These are phyloP conservation scores for Nasonia giraulti DNA, from an alignment of 1,140 invertebrate species.

Conservation along the genomic window DNA sequence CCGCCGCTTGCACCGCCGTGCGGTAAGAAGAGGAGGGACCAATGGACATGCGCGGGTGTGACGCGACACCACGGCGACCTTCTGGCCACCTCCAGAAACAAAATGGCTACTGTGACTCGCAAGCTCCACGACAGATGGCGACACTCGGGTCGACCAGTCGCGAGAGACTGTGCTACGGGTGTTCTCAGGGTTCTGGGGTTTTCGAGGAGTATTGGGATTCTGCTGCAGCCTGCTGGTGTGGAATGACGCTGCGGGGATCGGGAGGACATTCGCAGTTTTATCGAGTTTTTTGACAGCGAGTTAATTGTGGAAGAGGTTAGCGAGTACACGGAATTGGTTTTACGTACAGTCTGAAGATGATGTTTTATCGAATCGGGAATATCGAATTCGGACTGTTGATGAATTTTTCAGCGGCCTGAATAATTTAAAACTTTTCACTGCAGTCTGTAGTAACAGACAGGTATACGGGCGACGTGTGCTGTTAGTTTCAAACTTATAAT, in stretches of 20 bases:
- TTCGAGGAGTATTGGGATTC: background rate
- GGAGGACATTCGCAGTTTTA: background rate
- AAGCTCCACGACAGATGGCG: slow-evolving; percentile 67
- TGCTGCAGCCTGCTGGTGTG: background rate
- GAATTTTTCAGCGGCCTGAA: background rate
- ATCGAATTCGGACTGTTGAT: background rate
- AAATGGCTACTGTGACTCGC: slow-evolving; percentile 70
- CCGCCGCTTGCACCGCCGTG: slow-evolving; percentile 48
- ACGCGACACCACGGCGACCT: slow-evolving; percentile 73
- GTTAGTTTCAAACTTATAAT: background rate
- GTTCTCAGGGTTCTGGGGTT: background rate
- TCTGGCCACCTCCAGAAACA: slow-evolving; percentile 75
- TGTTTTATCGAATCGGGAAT: background rate
- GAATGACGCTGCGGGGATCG: background rate
- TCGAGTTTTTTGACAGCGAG: background rate
- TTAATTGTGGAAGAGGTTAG: background rate
- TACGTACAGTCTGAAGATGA: background rate
- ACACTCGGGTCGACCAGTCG: slow-evolving; percentile 48
- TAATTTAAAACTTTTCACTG: background rate
- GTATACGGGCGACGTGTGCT: background rate
- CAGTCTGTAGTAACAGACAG: background rate
- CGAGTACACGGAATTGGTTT: background rate
- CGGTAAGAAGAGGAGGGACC: slow-evolving; percentile 67
- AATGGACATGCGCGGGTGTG: slow-evolving; percentile 75
- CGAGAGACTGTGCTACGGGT: background rate